phyloP scores from a whole-genome alignment of 2,888 invertebrate species.

The Ephialtes manifestator region DNA sequence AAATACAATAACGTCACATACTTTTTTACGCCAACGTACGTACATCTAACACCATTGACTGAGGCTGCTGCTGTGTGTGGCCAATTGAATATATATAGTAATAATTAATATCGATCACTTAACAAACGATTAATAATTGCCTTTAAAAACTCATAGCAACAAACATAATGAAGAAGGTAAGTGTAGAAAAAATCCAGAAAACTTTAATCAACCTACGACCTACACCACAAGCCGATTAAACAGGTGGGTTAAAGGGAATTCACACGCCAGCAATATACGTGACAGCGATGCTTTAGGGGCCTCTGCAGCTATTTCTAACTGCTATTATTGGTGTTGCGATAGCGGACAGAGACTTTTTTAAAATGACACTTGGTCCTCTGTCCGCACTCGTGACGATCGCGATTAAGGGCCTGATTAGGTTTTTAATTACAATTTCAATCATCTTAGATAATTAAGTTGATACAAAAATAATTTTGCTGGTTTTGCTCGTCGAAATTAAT shows the following conservation, averaged over 20 bases:
- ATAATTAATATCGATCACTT: conserved; percentile 63
- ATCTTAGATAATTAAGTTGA: conserved; percentile 52
- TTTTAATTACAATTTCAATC: conserved; percentile 67
- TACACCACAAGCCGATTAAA: conserved; percentile 83
- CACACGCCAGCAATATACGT: conserved; percentile 63
- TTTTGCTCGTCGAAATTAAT: conserved; percentile 40
- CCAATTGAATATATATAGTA: conserved; percentile 64
- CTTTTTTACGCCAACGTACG: conserved; percentile 76
- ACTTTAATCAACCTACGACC: conserved; percentile 80
- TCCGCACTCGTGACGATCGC: conserved; percentile 55
- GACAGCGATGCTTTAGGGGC: conserved; percentile 64
- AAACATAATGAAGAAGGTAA: conserved; percentile 69
- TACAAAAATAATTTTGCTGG: conserved; percentile 36
- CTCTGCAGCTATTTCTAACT: conserved; percentile 66
- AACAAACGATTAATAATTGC: conserved; percentile 53
- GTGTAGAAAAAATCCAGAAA: conserved; percentile 45
- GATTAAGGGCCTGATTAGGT: conserved; percentile 75
- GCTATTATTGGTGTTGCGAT: conserved; percentile 48
- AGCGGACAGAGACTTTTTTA: conserved; percentile 25
- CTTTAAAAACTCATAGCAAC: conserved; percentile 65
- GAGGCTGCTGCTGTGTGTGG: conserved; percentile 76
- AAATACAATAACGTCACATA: conserved; percentile 73
- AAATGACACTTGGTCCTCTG: conserved; percentile 8
- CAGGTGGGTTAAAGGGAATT: conserved; percentile 72
- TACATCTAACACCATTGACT: conserved; percentile 79